Evolutionary conservation across 2,113 vertebrate species (phyloP), one percentile per base, ranked within the genome.

Genomic region (Hassar affinis): DNA sequence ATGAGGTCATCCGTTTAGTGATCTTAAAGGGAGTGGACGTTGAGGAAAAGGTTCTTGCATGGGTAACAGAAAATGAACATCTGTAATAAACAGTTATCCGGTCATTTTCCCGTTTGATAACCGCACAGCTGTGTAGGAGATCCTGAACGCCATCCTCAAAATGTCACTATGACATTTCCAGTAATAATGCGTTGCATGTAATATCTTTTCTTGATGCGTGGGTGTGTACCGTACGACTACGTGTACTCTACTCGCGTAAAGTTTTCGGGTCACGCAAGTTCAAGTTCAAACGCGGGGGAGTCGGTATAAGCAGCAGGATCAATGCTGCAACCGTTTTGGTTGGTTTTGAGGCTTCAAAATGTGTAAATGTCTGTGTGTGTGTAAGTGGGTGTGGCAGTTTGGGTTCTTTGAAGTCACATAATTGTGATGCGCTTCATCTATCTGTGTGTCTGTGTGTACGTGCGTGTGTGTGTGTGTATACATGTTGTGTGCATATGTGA

Each of bases 161-260:
- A 79, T 84, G 76, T 84, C 82, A 84, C 82, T 78, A 33, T 71
- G 82, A 51, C 82, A 84, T 84, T 84, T 84, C 51, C 82, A 79
- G 82, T 71, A 79, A 79, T 35, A 71, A 45, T 56, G 25, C 25
- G 33, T 49, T 38, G 17, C 25, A 30, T 78, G 25, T 68, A 22
- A 47, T 75, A 62, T 78, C 25, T 56, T 54, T 42, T 78, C 15
- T 42, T 54, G 25, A 10, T 35, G 10, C 82, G 64, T 82, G 57
- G 38, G 83, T 25, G 66, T 38, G 68, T 30, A 30, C 33, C 61
- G 61, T 57, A 38, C 14, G 33, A 27, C 17, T 57, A 18, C 64
- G 81, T 78, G 62, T 25, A 49, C 30, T 68, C 20, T 25, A 49
- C 30, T 68, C 20, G 38, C 27, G 27, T 69, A 84, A 84, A 49